phyloP scores from a whole-genome alignment of 2,888 invertebrate species.

The Copidosoma aretas region DNA sequence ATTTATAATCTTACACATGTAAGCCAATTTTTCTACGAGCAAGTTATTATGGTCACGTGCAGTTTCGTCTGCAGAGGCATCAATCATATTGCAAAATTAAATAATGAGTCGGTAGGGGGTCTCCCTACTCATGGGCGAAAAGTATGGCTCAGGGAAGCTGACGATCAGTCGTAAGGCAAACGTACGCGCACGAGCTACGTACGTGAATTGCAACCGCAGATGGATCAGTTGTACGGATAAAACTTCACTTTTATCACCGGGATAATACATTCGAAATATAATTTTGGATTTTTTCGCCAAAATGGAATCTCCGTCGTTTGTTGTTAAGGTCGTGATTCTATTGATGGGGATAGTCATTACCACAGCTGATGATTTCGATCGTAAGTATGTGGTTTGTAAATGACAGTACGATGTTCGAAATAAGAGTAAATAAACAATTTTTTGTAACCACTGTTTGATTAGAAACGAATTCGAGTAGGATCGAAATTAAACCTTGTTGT shows the following conservation, averaged over 20 bases:
- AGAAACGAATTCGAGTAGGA: no score
- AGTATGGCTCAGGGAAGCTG: conserved; percentile 9
- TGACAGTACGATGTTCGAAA: no score
- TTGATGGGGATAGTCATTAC: not conserved
- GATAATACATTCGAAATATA: no score
- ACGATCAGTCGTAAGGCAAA: conserved; percentile 20
- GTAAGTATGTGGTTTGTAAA: no score
- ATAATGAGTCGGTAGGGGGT: conserved; percentile 6
- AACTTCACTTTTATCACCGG: no score
- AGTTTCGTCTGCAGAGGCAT: conserved; percentile 8
- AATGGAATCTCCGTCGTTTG: conserved; percentile 1
- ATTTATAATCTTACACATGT: no score
- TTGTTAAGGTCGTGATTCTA: not conserved
- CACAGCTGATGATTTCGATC: not conserved
- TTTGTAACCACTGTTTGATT: no score
- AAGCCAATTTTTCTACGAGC: conserved; percentile 63
- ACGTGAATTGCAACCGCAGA: no score
- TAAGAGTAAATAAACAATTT: no score
- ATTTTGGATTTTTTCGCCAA: not conserved
- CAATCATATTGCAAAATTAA: conserved; percentile 31
- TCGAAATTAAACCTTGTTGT: not conserved
- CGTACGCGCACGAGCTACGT: conserved; percentile 5
- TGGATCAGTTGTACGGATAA: no score
- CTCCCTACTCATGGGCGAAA: conserved; percentile 21
- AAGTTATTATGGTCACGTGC: not conserved